phyloP scores from a whole-genome alignment of 2,797 vertebrate genomes.

The Rhinella marina region DNA sequence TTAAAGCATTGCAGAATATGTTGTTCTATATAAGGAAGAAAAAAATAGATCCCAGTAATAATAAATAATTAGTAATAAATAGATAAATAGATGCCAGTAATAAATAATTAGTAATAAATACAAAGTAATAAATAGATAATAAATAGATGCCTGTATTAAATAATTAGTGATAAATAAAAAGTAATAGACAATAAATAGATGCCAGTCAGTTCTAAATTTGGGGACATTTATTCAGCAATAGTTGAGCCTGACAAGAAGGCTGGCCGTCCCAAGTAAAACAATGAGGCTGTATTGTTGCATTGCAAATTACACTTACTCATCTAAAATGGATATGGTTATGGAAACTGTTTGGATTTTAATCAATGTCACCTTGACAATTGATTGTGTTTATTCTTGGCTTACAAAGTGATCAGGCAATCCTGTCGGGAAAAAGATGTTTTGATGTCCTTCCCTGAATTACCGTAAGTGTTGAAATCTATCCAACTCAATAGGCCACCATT shows the following conservation, averaged over 20 bases:
- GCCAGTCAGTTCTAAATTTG: background rate
- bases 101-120: no score
- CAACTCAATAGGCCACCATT: no score
- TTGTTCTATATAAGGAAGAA: no score
- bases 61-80: no score
- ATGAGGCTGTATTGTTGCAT: background rate
- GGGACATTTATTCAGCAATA: slow-evolving; percentile 15
- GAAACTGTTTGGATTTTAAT: background rate
- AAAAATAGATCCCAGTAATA: no score
- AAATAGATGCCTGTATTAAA: no score
- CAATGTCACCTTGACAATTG: background rate
- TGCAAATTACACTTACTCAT: background rate
- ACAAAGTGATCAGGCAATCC: background rate
- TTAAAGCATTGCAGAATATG: no score
- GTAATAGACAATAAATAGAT: background rate
- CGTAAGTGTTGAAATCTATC: background rate
- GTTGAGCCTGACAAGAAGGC: background rate
- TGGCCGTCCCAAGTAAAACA: background rate
- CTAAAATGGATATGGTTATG: background rate
- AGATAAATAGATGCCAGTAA: no score
- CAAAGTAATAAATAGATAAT: no score
- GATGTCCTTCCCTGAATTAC: background rate
- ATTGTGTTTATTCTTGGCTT: background rate
- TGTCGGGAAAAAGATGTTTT: background rate
- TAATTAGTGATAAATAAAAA: background rate